Base-by-base conservation (phyloP, 2,113 vertebrate species). In the Candoia aspera region DNA sequence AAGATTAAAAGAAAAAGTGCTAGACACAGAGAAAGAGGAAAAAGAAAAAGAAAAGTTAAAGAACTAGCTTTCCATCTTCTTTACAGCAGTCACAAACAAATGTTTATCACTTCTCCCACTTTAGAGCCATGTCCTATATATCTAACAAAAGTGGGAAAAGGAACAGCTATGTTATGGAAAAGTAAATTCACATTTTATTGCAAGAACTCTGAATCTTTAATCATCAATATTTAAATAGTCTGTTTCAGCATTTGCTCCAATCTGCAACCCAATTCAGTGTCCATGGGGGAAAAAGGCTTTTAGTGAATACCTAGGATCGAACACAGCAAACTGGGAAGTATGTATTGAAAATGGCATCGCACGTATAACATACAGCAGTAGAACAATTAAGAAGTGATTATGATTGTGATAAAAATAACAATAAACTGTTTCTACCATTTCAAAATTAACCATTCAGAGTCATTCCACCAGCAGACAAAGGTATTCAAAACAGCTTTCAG, bases 221-320 rank as follows among this genome's bases (percentile, higher is more conserved):
- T 17, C 12, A 95, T 94, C 86, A 92, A 55, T 96, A 95, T 94
- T 84, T 91, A 4, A 91, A 94, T 95, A 99, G 99, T 98, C 99
- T 0, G 99, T 99, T 12, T 99, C 99, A 0, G 99, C 99, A 0
- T 99, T 99, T 93, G 98, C 99, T 91, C 98, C 99, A 89, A 98
- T 99, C 97, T 99, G 99, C 97, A 99, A 99, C 97, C 99, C 99
- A 0, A 73, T 98, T 64, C 98, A 99, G 96, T 99, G 99, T 92
- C 97, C 98, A 54, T 99, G 99, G 99, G 99, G 99, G 26, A 99
- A 99, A 97, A 99, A 99, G 91, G 99, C 98, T 62, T 98, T 99
- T 49, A 91, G 96, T 0, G 98, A 99, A 54, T 99, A 99, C 95
- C 98, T 99, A 93, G 99, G 99, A 91, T 68, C 98, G 33, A 98